Conservation (phyloP, 1,140 invertebrate species). For the Antheraea mylitta region DNA sequence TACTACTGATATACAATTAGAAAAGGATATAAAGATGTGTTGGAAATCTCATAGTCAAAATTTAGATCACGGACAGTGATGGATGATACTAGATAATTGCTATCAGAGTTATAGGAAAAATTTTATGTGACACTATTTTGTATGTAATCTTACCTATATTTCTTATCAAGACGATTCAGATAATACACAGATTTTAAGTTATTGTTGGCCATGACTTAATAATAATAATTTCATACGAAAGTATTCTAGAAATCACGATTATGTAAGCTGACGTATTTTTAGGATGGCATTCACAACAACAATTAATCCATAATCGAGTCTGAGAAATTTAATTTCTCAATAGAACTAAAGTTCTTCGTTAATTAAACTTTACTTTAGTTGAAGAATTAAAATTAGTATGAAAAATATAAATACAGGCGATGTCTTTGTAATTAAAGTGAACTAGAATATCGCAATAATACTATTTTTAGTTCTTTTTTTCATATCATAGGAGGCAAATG, state of each 20-base stretch:
- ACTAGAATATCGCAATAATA: too few species aligned
- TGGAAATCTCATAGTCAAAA: neutral
- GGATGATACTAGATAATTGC: slow-evolving; percentile 2
- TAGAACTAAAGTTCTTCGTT: too few species aligned
- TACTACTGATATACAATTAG: neutral
- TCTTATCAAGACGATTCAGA: slow-evolving; percentile 6
- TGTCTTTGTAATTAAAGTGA: too few species aligned
- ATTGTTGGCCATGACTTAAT: neutral
- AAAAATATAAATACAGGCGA: too few species aligned
- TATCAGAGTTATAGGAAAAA: slow-evolving; percentile 10
- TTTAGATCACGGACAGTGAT: neutral
- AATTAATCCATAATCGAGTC: too few species aligned
- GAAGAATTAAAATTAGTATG: too few species aligned
- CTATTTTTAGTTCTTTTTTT: too few species aligned
- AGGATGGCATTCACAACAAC: too few species aligned
- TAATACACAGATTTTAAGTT: neutral
- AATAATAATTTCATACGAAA: neutral
- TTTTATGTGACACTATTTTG: slow-evolving; percentile 1
- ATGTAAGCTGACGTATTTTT: neutral
- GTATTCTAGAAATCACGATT: neutral
- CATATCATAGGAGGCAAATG: too few species aligned
- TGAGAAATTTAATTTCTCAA: too few species aligned
- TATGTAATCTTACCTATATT: slow-evolving; percentile 12
- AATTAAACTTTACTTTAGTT: too few species aligned
- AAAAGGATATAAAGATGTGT: neutral